These are phyloP conservation scores for Oreochromis aureus DNA, from an alignment of 2,113 vertebrate genomes.

Conservation along the genomic window DNA sequence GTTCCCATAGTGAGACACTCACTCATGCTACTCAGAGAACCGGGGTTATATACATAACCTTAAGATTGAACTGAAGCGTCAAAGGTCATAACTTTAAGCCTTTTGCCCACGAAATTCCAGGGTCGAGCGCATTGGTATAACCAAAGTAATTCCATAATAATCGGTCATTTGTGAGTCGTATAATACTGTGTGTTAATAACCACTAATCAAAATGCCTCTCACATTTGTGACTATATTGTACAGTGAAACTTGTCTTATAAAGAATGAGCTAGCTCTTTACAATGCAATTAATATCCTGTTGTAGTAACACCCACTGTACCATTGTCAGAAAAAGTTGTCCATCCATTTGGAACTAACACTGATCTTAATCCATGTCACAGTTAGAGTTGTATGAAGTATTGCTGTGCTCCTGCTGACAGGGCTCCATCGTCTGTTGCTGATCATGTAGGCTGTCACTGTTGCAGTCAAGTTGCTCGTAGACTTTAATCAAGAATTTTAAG, in stretches of 20 bases:
- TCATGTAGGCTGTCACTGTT: background rate
- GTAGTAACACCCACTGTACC: background rate
- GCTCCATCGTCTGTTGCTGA: background rate
- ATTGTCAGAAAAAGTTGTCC: fast-evolving
- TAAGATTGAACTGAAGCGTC: background rate
- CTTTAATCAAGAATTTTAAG: background rate
- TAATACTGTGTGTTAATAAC: background rate
- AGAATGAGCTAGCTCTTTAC: background rate
- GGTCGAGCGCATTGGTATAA: background rate
- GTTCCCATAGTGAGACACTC: too few relatives aligned
- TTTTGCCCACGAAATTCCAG: background rate
- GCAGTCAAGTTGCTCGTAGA: background rate
- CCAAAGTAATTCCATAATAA: background rate
- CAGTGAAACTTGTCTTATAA: background rate
- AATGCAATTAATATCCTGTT: background rate
- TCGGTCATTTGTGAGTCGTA: fast-evolving
- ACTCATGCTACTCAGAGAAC: too few relatives aligned
- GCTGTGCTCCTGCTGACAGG: background rate
- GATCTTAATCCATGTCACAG: background rate
- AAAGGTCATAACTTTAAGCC: fast-evolving
- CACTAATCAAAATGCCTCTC: background rate
- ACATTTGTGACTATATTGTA: background rate
- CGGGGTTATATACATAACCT: too few relatives aligned
- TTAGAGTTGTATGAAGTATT: background rate
- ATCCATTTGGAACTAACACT: background rate